phyloP scores from a whole-genome alignment of 1,140 invertebrate species.

The Drosophila lacertosa region DNA sequence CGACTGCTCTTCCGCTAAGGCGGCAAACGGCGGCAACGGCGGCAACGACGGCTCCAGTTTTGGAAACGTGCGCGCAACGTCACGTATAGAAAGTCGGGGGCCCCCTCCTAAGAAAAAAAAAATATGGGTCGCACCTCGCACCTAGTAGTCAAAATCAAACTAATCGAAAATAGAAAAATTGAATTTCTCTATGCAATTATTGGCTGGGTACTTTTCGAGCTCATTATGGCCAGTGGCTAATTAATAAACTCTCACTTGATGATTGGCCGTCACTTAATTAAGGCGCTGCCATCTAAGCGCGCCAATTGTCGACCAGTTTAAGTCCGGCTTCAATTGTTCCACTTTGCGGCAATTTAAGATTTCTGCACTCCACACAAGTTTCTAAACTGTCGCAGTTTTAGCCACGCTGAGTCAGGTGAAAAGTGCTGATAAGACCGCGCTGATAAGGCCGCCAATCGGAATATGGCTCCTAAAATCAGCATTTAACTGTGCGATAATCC shows the following conservation, averaged over 20 bases:
- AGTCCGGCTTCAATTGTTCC: conserved; percentile 77
- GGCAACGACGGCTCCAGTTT: conserved; percentile 29
- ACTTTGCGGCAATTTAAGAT: conserved; percentile 60
- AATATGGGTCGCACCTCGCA: conserved; percentile 61
- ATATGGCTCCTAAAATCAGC: background rate
- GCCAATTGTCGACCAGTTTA: conserved; percentile 33
- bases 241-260: conserved; percentile 81
- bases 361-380: conserved; percentile 41
- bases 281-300: conserved; percentile 30
- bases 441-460: conserved; percentile 1
- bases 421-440: conserved; percentile 1
- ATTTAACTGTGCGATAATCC: conserved; percentile 33
- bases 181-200: conserved; percentile 53
- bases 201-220: conserved; percentile 21
- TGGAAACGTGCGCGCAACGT: conserved; percentile 28
- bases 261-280: conserved; percentile 52
- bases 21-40: too few relatives aligned
- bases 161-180: conserved; percentile 25
- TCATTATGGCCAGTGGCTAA: conserved; percentile 63
- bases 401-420: background rate
- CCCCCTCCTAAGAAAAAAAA: background rate
- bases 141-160: background rate
- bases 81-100: conserved; percentile 55
- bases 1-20: conserved; percentile 53
- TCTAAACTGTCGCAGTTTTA: conserved; percentile 16